Conservation (phyloP, 2,113 vertebrate species). For the Alethe diademata region DNA sequence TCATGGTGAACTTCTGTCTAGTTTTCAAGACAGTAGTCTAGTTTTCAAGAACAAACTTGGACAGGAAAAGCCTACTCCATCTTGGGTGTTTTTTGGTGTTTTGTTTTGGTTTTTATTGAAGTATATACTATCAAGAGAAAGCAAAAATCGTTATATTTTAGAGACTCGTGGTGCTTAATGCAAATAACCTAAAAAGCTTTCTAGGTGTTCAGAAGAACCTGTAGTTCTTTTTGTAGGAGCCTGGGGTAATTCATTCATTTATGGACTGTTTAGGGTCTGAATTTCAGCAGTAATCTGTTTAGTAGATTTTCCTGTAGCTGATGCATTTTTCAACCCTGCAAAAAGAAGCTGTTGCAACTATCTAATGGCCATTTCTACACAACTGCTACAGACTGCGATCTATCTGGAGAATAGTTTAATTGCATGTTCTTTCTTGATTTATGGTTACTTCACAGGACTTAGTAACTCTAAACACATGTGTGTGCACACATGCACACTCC, state of each 20-base stretch:
- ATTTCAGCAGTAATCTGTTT: neutral
- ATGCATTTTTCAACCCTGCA: neutral
- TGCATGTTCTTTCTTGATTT: neutral
- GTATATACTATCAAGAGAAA: neutral
- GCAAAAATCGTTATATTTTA: neutral
- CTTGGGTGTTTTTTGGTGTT: neutral
- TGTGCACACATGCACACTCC: accelerated
- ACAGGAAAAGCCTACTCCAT: neutral
- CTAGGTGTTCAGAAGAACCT: neutral
- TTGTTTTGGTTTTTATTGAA: neutral
- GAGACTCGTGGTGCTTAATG: neutral
- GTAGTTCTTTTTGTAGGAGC: neutral
- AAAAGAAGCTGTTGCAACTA: neutral
- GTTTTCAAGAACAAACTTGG: neutral
- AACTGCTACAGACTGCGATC: neutral
- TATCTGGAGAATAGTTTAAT: neutral
- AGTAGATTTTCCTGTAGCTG: neutral
- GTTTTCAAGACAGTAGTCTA: neutral
- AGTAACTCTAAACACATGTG: neutral
- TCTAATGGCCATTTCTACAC: neutral
- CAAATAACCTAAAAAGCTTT: neutral
- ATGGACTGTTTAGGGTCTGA: neutral
- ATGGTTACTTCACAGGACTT: neutral
- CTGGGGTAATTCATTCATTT: neutral
- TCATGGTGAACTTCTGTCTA: neutral